Conservation (phyloP, 1,140 invertebrate species). For the Thaumetopoea pityocampa region DNA sequence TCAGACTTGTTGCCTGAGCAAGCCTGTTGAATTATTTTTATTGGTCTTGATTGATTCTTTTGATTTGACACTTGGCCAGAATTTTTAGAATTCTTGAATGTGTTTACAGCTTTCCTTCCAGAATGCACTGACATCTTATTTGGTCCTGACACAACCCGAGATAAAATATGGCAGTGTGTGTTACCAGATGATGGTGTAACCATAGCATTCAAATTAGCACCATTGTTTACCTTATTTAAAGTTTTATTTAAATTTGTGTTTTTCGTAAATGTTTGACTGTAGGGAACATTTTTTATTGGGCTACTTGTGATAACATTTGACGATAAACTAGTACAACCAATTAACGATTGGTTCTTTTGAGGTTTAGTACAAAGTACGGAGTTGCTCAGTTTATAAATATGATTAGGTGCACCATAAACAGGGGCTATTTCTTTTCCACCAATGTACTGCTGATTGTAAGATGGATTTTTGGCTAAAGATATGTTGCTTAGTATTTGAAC, state of each 20-base stretch:
- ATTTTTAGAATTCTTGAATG: slow-evolving; percentile 56
- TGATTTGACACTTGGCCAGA: slow-evolving; percentile 44
- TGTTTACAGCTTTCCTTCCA: slow-evolving; percentile 58
- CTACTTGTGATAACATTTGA: slow-evolving; percentile 56
- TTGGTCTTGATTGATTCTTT: slow-evolving; percentile 61
- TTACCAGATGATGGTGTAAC: slow-evolving; percentile 59
- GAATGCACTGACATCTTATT: slow-evolving; percentile 68
- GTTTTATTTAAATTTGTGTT: slow-evolving; percentile 60
- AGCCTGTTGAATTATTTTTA: slow-evolving; percentile 68
- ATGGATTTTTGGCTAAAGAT: slow-evolving; percentile 61
- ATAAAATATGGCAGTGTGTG: slow-evolving; percentile 66
- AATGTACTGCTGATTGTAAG: slow-evolving; percentile 60
- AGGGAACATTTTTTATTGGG: slow-evolving; percentile 61
- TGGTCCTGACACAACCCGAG: slow-evolving; percentile 62
- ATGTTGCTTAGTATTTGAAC: slow-evolving; percentile 70
- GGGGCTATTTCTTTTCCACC: slow-evolving; percentile 51
- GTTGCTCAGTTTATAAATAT: slow-evolving; percentile 64
- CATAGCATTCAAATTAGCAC: slow-evolving; percentile 68
- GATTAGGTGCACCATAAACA: slow-evolving; percentile 61
- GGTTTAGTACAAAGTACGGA: slow-evolving; percentile 59
- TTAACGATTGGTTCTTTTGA: slow-evolving; percentile 57
- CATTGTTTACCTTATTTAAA: slow-evolving; percentile 63
- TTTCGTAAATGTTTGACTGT: slow-evolving; percentile 61
- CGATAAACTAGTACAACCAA: slow-evolving; percentile 52
- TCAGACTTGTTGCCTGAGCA: slow-evolving; percentile 54